Conservation (phyloP, 92 coral and sea anemone genomes). For the Porites evermanni region DNA sequence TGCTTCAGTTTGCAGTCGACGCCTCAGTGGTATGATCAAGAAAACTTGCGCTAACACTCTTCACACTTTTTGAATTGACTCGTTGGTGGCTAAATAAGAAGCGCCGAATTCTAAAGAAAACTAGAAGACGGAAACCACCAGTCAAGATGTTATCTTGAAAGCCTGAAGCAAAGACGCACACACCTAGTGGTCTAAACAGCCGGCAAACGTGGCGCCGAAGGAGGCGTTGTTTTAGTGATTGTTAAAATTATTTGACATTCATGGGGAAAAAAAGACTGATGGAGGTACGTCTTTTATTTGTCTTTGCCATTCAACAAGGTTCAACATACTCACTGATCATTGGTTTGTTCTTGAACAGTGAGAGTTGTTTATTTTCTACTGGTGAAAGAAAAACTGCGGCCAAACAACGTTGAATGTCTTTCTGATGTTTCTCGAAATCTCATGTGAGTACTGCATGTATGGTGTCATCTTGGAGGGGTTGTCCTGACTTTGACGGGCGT, state of each 20-base stretch:
- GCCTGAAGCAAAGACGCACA: conserved; percentile 32
- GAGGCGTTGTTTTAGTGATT: background rate
- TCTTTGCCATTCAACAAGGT: background rate
- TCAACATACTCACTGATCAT: background rate
- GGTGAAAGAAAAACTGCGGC: too few species aligned
- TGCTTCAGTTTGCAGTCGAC: background rate
- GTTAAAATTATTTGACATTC: background rate
- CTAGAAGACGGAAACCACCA: background rate
- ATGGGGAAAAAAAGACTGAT: background rate
- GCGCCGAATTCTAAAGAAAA: conserved; percentile 48
- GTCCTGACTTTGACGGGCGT: too few species aligned
- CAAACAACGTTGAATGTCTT: too few species aligned
- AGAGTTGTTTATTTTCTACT: too few species aligned
- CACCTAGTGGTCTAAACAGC: conserved; percentile 21
- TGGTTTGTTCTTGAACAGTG: too few species aligned
- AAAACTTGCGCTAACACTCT: too few species aligned
- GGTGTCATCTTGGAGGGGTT: too few species aligned
- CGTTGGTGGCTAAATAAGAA: conserved; percentile 24
- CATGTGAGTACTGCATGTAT: too few species aligned
- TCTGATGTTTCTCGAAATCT: too few species aligned
- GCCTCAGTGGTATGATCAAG: background rate
- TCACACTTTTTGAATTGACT: conserved; percentile 1
- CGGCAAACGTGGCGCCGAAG: conserved; percentile 32
- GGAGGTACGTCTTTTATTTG: background rate
- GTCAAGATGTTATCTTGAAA: conserved; percentile 15